phyloP scores from a whole-genome alignment of 1,140 invertebrate species.

The Aplysia californica region DNA sequence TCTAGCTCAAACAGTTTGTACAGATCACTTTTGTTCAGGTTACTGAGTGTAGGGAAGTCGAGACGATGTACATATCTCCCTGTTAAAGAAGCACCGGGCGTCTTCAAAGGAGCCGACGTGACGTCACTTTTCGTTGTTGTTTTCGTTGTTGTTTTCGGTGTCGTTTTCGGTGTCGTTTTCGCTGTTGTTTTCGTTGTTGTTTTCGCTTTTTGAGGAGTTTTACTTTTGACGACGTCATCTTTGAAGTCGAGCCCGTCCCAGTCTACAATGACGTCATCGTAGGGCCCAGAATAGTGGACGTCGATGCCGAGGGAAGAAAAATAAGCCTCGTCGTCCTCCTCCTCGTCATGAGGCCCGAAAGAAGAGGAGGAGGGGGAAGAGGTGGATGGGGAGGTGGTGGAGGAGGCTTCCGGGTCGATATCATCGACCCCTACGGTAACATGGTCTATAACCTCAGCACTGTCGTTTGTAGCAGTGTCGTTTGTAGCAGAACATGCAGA shows the following conservation, averaged over 20 bases:
- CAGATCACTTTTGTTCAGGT: neutral
- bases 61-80: neutral
- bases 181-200: slow-evolving; percentile 35
- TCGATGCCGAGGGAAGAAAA: neutral
- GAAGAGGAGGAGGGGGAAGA: too few relatives aligned
- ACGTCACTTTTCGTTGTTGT: slow-evolving; percentile 3
- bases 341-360: too few relatives aligned
- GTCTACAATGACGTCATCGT: neutral
- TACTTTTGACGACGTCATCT: neutral
- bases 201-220: neutral
- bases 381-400: too few relatives aligned
- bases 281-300: neutral
- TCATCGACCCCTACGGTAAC: too few relatives aligned
- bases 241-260: neutral
- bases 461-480: neutral
- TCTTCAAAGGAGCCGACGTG: too few relatives aligned
- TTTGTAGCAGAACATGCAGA: too few relatives aligned
- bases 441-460: neutral
- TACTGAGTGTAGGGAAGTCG: neutral
- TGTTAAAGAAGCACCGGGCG: too few relatives aligned
- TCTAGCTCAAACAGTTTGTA: slow-evolving; percentile 11
- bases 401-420: too few relatives aligned
- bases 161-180: neutral
- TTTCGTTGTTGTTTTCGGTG: slow-evolving; percentile 32
- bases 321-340: neutral